Conservation (phyloP, 2,113 vertebrate genomes). For the Brachyhypopomus occidentalis region DNA sequence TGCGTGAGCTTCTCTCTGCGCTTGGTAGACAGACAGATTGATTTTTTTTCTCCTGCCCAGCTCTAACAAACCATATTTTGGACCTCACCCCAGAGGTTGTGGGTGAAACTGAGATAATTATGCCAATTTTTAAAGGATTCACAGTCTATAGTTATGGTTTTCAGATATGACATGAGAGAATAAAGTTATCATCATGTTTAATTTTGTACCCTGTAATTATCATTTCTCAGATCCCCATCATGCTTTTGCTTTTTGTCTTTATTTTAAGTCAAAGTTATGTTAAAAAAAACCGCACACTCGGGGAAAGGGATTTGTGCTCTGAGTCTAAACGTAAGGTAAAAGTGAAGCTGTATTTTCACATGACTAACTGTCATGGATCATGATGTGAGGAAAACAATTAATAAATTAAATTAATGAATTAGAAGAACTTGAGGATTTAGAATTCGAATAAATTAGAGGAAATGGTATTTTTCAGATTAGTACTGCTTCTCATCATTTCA, state of each 20-base stretch:
- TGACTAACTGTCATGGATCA: too few relatives aligned
- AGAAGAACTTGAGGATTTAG: too few relatives aligned
- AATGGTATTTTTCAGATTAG: too few relatives aligned
- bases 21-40: not conserved
- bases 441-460: too few relatives aligned
- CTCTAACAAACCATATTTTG: not conserved
- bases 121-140: not conserved
- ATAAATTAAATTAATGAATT: too few relatives aligned
- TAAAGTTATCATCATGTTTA: not conserved
- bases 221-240: not conserved
- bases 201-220: constrained; percentile 32
- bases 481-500: too few relatives aligned
- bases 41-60: not conserved
- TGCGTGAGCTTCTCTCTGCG: not conserved
- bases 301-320: not conserved
- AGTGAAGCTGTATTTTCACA: not conserved
- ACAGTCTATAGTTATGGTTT: constrained; percentile 12
- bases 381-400: too few relatives aligned
- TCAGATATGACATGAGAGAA: constrained; percentile 3
- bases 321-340: not conserved
- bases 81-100: not conserved
- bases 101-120: constrained; percentile 10
- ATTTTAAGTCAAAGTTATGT: not conserved
- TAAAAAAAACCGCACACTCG: not conserved
- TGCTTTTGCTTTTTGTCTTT: not conserved